Base-by-base conservation (phyloP, 2,113 vertebrate genomes). In the Lipotes vexillifer region DNA sequence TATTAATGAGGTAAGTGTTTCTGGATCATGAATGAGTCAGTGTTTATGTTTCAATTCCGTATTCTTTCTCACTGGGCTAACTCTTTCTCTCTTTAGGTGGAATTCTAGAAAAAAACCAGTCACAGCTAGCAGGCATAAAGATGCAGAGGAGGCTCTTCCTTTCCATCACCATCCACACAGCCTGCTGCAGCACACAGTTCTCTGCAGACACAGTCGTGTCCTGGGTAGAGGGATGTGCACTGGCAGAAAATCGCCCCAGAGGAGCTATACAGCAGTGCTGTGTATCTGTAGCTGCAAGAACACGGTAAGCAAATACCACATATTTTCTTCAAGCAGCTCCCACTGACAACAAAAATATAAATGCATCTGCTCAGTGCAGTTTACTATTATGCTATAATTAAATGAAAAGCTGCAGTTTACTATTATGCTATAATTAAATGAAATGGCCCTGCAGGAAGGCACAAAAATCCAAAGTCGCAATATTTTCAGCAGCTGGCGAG, bases 391-490 rank as follows among this genome's bases (percentile, higher is more conserved):
- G 68, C 63, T 89, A 46, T 84, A 83, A 44, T 10, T 44, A 44
- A 44, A 44, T 44, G 46, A 46, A 46, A 46, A 46, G 46, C 46
- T 11, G 21, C 63, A 72, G 91, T 91, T 97, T 90, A 71, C 90
- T 94, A 59, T 75, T 31, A n/a, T 36, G 68, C 65, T 89, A 46
- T 84, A 83, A 87, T 95, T 94, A 96, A 93, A 59, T 57, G 74
- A 86, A 94, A 88, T 66, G 82, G 52, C 52, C 63, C 33, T 38
- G 46, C 46, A 91, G 69, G 80, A 90, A 82, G 69, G 27, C 87
- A 90, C 83, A 74, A 83, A 94, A 90, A 84, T 25, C 44, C 57
- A 27, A 31, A 83, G 69, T 61, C 46, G 49, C 77, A 29, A 33
- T 63, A 83, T 68, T 94, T 94, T 83, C 41, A 29, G 72, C 86